Percentiles rank a stretch among this genome's conserved stretches.
phyloP scores from a whole-genome alignment of 2,113 vertebrate species.

The Syngnathus typhle region DNA sequence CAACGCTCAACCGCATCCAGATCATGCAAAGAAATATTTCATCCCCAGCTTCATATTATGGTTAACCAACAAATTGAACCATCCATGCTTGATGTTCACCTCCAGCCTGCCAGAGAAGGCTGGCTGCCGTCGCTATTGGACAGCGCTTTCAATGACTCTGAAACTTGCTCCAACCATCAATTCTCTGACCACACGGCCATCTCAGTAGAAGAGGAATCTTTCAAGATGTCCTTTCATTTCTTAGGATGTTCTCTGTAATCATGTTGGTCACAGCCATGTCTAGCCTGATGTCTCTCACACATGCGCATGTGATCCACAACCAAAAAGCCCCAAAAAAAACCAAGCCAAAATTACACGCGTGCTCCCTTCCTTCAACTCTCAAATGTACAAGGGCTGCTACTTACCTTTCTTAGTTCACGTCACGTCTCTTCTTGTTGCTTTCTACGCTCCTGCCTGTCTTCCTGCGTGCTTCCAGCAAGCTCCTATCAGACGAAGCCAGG shows the following conservation, averaged over 20 bases:
- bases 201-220: not conserved
- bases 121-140: not conserved
- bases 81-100: conserved; percentile 20
- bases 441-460: conserved; percentile 13
- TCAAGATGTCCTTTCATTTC: not conserved
- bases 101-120: conserved; percentile 8
- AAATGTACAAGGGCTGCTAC: conserved; percentile 18
- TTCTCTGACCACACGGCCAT: not conserved
- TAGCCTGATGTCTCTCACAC: conserved; percentile 1
- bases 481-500: conserved; percentile 23
- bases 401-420: conserved; percentile 31
- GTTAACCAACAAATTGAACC: not conserved
- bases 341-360: not conserved
- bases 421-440: conserved; percentile 10
- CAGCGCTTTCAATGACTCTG: not conserved
- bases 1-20: not conserved
- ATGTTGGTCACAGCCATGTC: not conserved
- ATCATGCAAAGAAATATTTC: not conserved
- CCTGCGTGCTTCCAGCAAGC: conserved; percentile 2
- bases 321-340: not conserved
- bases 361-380: not conserved
- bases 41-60: not conserved
- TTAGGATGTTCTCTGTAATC: not conserved
- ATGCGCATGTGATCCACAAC: not conserved
- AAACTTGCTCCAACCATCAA: not conserved